Conservation (phyloP, 1,140 invertebrate species). For the Drosophila nikananu region DNA sequence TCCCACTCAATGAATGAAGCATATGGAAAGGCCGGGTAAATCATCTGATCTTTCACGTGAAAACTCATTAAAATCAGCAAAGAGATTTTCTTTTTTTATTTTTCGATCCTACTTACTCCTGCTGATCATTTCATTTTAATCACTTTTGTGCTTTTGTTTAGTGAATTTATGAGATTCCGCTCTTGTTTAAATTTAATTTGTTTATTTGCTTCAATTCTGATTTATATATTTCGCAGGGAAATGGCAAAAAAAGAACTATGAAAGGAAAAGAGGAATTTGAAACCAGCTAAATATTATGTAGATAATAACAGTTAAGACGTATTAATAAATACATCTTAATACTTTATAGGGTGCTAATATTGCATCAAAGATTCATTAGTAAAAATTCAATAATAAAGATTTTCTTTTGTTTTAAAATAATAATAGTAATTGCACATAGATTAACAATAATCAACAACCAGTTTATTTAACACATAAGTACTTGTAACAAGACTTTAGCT, state of each 20-base stretch:
- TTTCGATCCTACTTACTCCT: background rate
- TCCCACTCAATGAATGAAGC: slow-evolving; percentile 33
- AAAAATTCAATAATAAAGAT: background rate
- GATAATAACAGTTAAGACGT: no score
- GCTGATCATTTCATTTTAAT: slow-evolving; percentile 9
- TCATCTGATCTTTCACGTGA: slow-evolving; percentile 32
- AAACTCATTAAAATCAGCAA: slow-evolving; percentile 17
- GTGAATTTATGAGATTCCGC: slow-evolving; percentile 1
- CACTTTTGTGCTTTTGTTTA: background rate
- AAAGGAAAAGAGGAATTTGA: background rate
- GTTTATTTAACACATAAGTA: background rate
- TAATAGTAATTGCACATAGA: no score
- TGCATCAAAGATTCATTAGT: background rate
- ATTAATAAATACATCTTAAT: no score
- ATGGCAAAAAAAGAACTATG: background rate
- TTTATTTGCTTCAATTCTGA: slow-evolving; percentile 22
- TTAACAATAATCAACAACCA: no score
- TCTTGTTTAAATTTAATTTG: slow-evolving; percentile 9
- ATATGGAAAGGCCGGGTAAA: slow-evolving; percentile 4
- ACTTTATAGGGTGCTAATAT: no score
- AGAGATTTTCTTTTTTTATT: slow-evolving; percentile 1
- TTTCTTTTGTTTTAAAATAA: no score
- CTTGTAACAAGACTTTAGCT: no score
- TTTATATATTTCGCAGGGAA: slow-evolving; percentile 22
- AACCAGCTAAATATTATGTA: background rate